Evolutionary conservation across 2,888 invertebrate genomes (phyloP).

Genomic region (Cantharis rufa): DNA sequence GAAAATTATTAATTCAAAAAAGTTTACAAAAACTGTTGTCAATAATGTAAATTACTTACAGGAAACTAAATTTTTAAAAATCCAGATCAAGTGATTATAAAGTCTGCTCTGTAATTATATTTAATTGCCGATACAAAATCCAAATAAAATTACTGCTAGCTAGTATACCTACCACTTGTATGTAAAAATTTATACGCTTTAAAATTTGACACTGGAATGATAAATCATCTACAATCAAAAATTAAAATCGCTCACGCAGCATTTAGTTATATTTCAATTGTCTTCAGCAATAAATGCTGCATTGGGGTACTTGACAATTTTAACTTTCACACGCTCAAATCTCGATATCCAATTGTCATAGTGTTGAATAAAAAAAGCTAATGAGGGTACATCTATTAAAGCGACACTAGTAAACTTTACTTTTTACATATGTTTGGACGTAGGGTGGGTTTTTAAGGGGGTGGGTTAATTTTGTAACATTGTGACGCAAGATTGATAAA

Average conservation of each 20-base stretch:
- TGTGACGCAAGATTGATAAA: conserved; percentile 53
- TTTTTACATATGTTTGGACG: conserved; percentile 46
- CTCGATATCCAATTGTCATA: conserved; percentile 48
- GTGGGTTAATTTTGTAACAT: conserved; percentile 48
- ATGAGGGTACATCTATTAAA: conserved; percentile 53
- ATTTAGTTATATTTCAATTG: conserved; percentile 51
- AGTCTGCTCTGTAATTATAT: no score
- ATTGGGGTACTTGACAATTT: conserved; percentile 48
- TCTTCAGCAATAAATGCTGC: conserved; percentile 50
- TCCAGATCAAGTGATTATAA: no score
- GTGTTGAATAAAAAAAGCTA: conserved; percentile 48
- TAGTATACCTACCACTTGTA: not conserved
- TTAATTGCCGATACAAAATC: not conserved
- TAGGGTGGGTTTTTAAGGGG: conserved; percentile 33
- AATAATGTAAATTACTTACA: no score
- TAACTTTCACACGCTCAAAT: conserved; percentile 52
- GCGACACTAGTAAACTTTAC: conserved; percentile 51
- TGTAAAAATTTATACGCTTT: not conserved
- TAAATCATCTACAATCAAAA: conserved; percentile 16
- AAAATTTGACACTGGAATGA: not conserved
- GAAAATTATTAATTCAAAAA: no score
- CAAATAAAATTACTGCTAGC: not conserved
- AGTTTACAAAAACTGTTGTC: no score
- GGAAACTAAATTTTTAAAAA: no score
- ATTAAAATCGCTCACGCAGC: conserved; percentile 33